A percentile compares a stretch with the other conserved stretches of the same genome.
phyloP scores from a whole-genome alignment of 2,113 vertebrate species.

The Ellobius talpinus region DNA sequence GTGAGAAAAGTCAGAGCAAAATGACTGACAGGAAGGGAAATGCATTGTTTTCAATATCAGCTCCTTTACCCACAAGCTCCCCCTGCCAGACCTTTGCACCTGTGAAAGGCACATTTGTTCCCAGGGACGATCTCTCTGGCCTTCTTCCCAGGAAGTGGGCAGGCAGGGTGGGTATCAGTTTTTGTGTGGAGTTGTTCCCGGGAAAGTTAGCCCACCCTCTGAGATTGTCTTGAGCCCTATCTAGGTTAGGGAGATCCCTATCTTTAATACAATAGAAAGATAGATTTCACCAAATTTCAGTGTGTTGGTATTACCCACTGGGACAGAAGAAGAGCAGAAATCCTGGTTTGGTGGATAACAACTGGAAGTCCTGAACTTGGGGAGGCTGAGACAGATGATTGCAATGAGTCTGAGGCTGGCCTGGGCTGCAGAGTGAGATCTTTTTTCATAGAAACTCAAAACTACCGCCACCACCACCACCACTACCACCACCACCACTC shows the following conservation, averaged over 20 bases:
- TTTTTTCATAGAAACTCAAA: background rate
- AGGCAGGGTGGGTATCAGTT: background rate
- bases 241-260: background rate
- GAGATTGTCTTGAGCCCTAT: background rate
- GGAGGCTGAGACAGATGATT: background rate
- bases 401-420: background rate
- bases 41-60: conserved; percentile 68
- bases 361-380: background rate
- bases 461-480: background rate
- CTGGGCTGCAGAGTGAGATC: background rate
- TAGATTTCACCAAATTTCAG: background rate
- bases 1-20: conserved; percentile 68
- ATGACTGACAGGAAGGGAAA: conserved; percentile 75
- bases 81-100: conserved; percentile 72
- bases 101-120: conserved; percentile 75
- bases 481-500: no score
- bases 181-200: background rate
- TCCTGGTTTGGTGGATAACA: no score
- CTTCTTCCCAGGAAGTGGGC: conserved; percentile 26
- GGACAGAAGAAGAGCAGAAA: background rate
- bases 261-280: background rate
- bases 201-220: background rate
- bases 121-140: background rate
- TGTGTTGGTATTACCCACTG: background rate
- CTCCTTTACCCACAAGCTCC: background rate